Evolutionary conservation across 2,797 vertebrate genomes (phyloP).

Genomic region (Xerus rutilus): DNA sequence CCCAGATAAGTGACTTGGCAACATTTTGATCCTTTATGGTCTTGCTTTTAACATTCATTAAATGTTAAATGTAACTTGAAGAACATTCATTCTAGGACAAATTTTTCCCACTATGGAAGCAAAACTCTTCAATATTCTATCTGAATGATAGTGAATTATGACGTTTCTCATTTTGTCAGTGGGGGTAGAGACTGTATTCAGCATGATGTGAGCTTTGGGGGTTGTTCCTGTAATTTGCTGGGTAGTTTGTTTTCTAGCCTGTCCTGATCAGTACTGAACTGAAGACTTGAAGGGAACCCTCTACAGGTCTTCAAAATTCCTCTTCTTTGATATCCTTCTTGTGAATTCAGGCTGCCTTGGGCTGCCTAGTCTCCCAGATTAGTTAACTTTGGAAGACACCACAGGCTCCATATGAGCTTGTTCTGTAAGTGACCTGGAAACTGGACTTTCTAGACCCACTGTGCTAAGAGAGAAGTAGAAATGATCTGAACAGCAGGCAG

Average conservation of each 20-base stretch:
- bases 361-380: background rate
- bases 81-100: background rate
- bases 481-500: background rate
- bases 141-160: background rate
- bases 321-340: background rate
- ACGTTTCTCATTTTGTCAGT: background rate
- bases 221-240: background rate
- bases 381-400: background rate
- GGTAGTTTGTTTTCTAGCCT: background rate
- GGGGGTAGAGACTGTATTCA: background rate
- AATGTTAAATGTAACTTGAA: background rate
- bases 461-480: background rate
- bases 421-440: background rate
- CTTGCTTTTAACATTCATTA: no score
- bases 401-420: background rate
- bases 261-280: background rate
- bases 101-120: background rate
- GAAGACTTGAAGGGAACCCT: background rate
- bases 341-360: background rate
- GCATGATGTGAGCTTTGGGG: background rate
- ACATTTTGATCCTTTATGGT: background rate
- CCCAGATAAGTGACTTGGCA: background rate
- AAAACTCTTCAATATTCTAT: background rate
- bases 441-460: background rate
- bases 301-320: background rate